phyloP scores from a whole-genome alignment of 1,140 invertebrate genomes.

The Conus betulinus region DNA sequence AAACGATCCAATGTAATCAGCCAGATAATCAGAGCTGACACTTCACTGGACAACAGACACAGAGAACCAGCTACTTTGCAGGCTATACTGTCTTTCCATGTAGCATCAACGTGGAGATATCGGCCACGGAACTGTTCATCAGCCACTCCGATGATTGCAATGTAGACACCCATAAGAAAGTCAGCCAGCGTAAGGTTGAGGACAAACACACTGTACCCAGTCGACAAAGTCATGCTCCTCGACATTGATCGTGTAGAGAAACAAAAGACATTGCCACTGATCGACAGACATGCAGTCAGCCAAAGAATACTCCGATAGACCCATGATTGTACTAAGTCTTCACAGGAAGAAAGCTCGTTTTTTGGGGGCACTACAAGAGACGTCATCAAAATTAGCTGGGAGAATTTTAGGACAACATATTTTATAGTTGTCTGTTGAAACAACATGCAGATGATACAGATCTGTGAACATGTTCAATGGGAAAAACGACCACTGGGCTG shows the following conservation, averaged over 20 bases:
- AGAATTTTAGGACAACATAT: neutral
- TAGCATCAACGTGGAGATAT: neutral
- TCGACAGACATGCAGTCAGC: neutral
- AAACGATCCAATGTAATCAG: neutral
- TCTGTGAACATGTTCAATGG: neutral
- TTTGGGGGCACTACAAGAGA: neutral
- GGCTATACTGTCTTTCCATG: neutral
- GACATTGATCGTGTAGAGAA: neutral
- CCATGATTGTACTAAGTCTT: neutral
- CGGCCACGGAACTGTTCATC: neutral
- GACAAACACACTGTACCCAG: neutral
- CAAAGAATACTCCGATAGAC: neutral
- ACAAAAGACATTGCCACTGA: neutral
- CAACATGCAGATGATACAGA: neutral
- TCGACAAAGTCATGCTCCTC: neutral
- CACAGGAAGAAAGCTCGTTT: neutral
- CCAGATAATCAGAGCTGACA: neutral
- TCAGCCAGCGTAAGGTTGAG: neutral
- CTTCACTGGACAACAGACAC: neutral
- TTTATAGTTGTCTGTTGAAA: neutral
- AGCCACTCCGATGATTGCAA: neutral
- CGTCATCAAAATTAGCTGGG: neutral
- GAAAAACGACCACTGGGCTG: neutral
- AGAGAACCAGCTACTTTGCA: neutral
- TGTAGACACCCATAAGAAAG: constrained; percentile 5